Evolutionary conservation across 2,113 vertebrate genomes (phyloP).

Genomic region (Stigmatopora argus): DNA sequence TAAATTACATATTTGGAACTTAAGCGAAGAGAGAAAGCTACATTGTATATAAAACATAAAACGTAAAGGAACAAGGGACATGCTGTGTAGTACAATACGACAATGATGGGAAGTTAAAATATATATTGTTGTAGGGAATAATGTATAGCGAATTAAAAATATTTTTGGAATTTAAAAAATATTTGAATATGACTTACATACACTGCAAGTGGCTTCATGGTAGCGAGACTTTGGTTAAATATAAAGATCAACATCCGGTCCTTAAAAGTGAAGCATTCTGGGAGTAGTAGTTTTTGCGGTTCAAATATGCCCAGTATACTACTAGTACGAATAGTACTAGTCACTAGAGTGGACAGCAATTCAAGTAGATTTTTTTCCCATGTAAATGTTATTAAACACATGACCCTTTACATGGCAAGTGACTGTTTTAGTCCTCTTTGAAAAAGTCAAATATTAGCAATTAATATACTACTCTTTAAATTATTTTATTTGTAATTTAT

Average conservation of each 20-base stretch:
- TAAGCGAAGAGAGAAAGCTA: background rate
- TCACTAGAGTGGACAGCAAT: background rate
- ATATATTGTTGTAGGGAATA: background rate
- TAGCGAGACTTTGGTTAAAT: constrained; percentile 1
- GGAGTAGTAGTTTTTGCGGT: constrained; percentile 38
- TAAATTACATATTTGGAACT: background rate
- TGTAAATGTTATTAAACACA: too few species aligned
- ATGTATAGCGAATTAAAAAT: background rate
- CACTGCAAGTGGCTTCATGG: background rate
- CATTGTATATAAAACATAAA: too few species aligned
- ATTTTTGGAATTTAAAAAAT: background rate
- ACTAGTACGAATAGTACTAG: too few species aligned
- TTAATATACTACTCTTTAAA: too few species aligned
- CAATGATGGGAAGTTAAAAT: background rate
- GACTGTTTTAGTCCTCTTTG: too few species aligned
- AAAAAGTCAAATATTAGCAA: too few species aligned
- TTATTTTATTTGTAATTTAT: too few species aligned
- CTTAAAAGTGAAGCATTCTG: constrained; percentile 40
- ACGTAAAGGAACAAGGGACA: background rate
- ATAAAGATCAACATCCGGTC: constrained; percentile 63
- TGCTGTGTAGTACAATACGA: background rate
- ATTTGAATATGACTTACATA: background rate
- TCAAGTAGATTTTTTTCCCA: too few species aligned
- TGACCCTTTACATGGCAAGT: too few species aligned
- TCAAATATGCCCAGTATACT: too few species aligned